Evolutionary conservation across 2,888 invertebrate genomes (phyloP).

Genomic region (Caenorhabditis parvicauda): DNA sequence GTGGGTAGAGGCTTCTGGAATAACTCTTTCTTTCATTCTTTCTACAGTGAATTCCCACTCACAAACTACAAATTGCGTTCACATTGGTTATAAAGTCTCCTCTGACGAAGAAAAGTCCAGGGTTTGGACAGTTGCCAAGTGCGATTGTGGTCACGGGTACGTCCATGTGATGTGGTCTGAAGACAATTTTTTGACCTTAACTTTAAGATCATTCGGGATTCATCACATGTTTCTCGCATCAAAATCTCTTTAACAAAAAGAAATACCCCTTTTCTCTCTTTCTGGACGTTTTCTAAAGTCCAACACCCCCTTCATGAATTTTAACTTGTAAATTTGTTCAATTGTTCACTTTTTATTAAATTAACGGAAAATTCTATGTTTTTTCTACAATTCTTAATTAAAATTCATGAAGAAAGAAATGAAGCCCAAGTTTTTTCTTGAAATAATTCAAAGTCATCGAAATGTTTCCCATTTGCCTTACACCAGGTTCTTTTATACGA

Average conservation of each 20-base stretch:
- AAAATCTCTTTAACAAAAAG: not conserved
- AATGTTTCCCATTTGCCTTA: too few relatives aligned
- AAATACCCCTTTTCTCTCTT: not conserved
- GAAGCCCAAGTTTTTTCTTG: too few relatives aligned
- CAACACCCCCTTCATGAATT: too few relatives aligned
- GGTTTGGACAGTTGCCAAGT: constrained; percentile 40
- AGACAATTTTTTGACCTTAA: too few relatives aligned
- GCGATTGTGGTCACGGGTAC: constrained; percentile 20
- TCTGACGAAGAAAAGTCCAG: constrained; percentile 39
- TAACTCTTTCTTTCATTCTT: not conserved
- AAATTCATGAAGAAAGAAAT: too few relatives aligned
- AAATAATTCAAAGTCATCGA: too few relatives aligned
- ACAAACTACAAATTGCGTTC: constrained; percentile 34
- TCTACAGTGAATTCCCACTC: not conserved
- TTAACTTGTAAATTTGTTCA: not conserved
- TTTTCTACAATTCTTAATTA: too few relatives aligned
- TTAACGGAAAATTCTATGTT: too few relatives aligned
- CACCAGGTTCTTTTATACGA: too few relatives aligned
- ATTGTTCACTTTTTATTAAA: not conserved
- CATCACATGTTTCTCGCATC: not conserved
- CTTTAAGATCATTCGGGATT: not conserved
- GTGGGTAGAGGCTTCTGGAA: constrained; percentile 24
- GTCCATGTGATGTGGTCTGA: constrained; percentile 31
- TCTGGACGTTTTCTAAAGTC: too few relatives aligned
- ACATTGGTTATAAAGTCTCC: constrained; percentile 37